phyloP scores from a whole-genome alignment of 23 tunicate species.

The Halocynthia roretzi region DNA sequence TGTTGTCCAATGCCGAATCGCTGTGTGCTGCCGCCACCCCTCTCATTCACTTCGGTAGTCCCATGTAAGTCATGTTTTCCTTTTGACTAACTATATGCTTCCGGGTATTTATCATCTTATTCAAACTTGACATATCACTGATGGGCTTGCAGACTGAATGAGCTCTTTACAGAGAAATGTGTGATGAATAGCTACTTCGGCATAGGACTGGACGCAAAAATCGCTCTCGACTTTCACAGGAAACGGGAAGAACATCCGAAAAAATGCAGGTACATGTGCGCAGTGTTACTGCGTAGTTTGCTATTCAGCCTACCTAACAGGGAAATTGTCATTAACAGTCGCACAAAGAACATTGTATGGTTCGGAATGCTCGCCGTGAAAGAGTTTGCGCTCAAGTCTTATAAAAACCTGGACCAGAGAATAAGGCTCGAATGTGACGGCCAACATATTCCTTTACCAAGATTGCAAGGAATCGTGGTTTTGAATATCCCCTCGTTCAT shows the following conservation, averaged over 20 bases:
- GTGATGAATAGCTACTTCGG: constrained; percentile 99
- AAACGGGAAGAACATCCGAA: constrained; percentile 91
- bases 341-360: constrained; percentile 80
- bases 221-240: constrained; percentile 78
- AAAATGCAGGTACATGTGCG: constrained; percentile 56
- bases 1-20: constrained; percentile 80
- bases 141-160: constrained; percentile 18
- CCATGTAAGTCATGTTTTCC: constrained; percentile 11
- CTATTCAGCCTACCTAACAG: neutral
- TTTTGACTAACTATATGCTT: neutral
- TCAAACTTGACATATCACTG: constrained; percentile 10
- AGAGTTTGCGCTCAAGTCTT: constrained; percentile 73
- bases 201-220: constrained; percentile 95
- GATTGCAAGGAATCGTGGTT: constrained; percentile 87
- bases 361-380: constrained; percentile 64
- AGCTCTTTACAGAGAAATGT: constrained; percentile 69
- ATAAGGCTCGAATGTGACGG: constrained; percentile 93
- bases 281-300: neutral
- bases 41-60: constrained; percentile 13
- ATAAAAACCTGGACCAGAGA: constrained; percentile 81
- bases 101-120: neutral
- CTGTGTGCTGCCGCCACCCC: constrained; percentile 97
- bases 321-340: constrained; percentile 33
- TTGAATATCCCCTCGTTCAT: constrained; percentile 85
- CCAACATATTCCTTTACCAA: constrained; percentile 57